phyloP scores from a whole-genome alignment of 2,113 vertebrate genomes.

The Prionailurus bengalensis region DNA sequence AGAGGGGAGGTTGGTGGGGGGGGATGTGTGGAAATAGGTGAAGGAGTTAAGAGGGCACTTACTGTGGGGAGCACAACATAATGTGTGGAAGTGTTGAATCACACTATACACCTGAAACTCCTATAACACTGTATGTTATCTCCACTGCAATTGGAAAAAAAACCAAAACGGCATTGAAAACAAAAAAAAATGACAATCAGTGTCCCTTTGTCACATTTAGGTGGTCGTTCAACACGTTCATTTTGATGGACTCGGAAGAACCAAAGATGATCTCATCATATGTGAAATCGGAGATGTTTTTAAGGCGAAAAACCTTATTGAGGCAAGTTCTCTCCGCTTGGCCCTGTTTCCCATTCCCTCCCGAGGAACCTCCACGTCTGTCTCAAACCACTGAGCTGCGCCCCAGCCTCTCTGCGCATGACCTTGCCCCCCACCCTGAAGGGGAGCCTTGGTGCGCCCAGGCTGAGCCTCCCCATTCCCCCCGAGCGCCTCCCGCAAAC shows the following conservation, averaged over 20 bases:
- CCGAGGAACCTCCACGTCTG: not conserved
- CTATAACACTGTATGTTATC: not conserved
- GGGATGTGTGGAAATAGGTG: not conserved
- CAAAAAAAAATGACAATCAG: not conserved
- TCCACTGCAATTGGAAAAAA: not conserved
- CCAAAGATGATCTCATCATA: conserved; percentile 96
- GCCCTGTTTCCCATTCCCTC: accelerated
- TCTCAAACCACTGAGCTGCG: accelerated
- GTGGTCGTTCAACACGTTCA: conserved; percentile 97
- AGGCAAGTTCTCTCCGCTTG: conserved; percentile 88
- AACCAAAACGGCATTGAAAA: not conserved
- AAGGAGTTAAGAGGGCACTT: not conserved
- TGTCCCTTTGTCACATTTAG: conserved; percentile 80
- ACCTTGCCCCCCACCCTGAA: not conserved
- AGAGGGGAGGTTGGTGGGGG: not conserved
- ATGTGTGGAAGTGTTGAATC: not conserved
- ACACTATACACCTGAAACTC: not conserved
- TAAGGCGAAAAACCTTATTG: conserved; percentile 95
- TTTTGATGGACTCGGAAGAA: conserved; percentile 96
- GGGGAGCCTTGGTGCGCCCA: not conserved
- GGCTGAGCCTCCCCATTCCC: not conserved
- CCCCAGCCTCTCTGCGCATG: not conserved
- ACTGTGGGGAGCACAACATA: accelerated
- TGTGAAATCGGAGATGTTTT: conserved; percentile 97
- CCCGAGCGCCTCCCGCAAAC: not conserved